Conservation (phyloP, 2,797 vertebrate genomes). For the Gymnodraco acuticeps region DNA sequence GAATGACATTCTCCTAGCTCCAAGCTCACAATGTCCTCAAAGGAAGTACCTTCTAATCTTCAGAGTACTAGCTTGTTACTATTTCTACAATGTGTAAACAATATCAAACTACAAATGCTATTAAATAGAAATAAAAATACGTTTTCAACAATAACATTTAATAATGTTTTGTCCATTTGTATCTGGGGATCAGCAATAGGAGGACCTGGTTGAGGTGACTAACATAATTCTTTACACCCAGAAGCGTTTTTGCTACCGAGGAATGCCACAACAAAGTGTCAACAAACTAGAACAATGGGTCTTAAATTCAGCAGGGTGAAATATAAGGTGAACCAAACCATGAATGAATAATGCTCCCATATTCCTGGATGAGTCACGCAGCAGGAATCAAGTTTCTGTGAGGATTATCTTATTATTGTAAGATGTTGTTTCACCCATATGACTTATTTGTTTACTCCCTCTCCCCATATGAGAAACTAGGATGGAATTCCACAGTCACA, state of each 20-base stretch:
- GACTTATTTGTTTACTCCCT: slow-evolving; percentile 32
- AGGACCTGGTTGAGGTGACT: fast-evolving
- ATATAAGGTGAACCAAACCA: not conserved
- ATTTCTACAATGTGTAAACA: not conserved
- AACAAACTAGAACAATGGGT: too few species aligned
- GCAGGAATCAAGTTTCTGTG: slow-evolving; percentile 45
- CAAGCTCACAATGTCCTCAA: too few species aligned
- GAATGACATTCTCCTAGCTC: too few species aligned
- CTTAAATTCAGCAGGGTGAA: not conserved
- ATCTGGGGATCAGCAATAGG: not conserved
- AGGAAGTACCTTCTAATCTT: not conserved
- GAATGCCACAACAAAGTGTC: not conserved
- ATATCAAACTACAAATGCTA: not conserved
- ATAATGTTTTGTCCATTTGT: not conserved
- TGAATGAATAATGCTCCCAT: not conserved
- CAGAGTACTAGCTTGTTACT: not conserved
- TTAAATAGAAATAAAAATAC: not conserved
- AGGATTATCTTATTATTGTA: slow-evolving; percentile 44
- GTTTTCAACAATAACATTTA: not conserved
- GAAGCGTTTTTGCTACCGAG: not conserved
- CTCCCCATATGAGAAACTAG: slow-evolving; percentile 3
- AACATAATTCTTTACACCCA: not conserved
- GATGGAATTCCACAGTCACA: slow-evolving; percentile 1
- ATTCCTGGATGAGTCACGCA: slow-evolving; percentile 50
- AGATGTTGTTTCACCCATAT: not conserved